Base-by-base conservation (phyloP, 2,888 invertebrate genomes). In the Eumerus sabulonum region DNA sequence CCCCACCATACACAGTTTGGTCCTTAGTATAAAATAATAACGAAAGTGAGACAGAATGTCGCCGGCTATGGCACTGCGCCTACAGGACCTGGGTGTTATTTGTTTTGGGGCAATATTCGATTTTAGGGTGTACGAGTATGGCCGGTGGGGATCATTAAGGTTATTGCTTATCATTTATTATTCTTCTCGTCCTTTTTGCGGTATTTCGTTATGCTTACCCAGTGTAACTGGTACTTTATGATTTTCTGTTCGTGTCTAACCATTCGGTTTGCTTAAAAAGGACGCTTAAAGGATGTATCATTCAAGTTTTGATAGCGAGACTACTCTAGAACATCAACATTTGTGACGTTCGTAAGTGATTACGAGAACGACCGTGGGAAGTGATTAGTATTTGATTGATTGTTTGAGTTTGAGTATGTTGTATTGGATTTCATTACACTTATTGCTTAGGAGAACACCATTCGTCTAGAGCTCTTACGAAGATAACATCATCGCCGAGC, bases 141-240 rank as follows among this genome's bases (percentile, higher is more conserved):
- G 72, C 67, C 60, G 67, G 40, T 53, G 67, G 57, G 73, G 63
- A 68, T 77, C 77, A 77, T 77, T 73, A 77, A 57, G 62, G 51
- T 67, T 48, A 19, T 19, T 47, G 35, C 38, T 57, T 45, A 62
- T 77, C 57, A 13, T 48, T 40, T 45, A 4, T 27, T 27, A 27
- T 27, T 27, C 27, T 27, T 7, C 7, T 27, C 27, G 27, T 27
- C 27, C 27, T 27, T 27, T 27, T 7, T 27, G 27, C 3, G 27
- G 27, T 27, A 2, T 2, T 2, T 27, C 7, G 2, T 27, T 27
- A 27, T 27, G 27, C 27, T 27, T 2, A 27, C 27, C n/a, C 27
- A 27, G 7, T 7, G 27, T 4, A 27, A 2, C 3, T 27, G 27
- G 27, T 27, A 7, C 7, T 27, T 27, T 27, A 27, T 27, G 27